Percentiles rank a stretch among this genome's conserved stretches.
These are phyloP conservation scores for Fragum fragum DNA, from an alignment of 2,888 invertebrate genomes.

Conservation along the genomic window DNA sequence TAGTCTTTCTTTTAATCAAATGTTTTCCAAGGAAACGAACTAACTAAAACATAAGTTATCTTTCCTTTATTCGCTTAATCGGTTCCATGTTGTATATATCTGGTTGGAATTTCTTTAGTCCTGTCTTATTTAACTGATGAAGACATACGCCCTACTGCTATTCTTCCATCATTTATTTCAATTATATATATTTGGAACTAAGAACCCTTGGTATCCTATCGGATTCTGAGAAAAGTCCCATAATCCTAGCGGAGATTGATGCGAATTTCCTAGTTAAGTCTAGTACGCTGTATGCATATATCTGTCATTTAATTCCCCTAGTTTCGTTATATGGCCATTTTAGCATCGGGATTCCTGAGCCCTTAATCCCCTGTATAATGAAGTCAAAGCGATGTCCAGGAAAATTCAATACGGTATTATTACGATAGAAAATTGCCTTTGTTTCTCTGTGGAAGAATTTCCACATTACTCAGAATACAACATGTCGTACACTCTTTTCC, in stretches of 20 bases:
- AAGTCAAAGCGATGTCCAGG: slow-evolving; percentile 61
- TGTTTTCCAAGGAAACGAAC: too few relatives aligned
- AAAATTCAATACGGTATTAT: slow-evolving; percentile 75
- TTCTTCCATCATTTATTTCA: slow-evolving; percentile 63
- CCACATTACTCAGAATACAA: neutral
- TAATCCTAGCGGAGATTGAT: slow-evolving; percentile 61
- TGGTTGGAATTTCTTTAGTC: too few relatives aligned
- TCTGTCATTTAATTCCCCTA: slow-evolving; percentile 60
- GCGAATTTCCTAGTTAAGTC: slow-evolving; percentile 45
- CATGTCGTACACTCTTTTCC: too few relatives aligned
- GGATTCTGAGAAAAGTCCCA: slow-evolving; percentile 60
- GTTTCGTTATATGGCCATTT: slow-evolving; percentile 64
- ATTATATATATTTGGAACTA: slow-evolving; percentile 62
- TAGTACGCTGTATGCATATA: slow-evolving; percentile 58
- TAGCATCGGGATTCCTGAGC: slow-evolving; percentile 53
- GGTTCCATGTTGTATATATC: too few relatives aligned
- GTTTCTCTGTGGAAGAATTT: slow-evolving; percentile 69
- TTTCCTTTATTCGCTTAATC: too few relatives aligned
- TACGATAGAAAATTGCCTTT: slow-evolving; percentile 79
- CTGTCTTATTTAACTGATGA: neutral
- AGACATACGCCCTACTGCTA: slow-evolving; percentile 11
- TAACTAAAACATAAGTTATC: too few relatives aligned
- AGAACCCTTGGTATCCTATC: slow-evolving; percentile 50
- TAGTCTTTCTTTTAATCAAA: too few relatives aligned
- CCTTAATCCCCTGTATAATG: slow-evolving; percentile 69